phyloP scores from a whole-genome alignment of 23 tunicate species.

The Pegea sp. region DNA sequence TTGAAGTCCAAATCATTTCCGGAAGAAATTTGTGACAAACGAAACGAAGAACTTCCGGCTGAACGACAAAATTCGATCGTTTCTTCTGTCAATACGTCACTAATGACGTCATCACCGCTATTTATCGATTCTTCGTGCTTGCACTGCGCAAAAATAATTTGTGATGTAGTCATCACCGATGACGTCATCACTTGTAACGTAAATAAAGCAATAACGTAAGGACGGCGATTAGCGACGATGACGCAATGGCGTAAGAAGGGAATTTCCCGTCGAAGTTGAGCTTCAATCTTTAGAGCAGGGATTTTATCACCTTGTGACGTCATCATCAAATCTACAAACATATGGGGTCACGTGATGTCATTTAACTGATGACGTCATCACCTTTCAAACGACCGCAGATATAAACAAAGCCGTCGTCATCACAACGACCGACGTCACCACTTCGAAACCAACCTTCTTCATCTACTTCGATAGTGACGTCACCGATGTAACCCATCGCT shows the following conservation, averaged over 20 bases:
- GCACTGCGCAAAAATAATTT: too few relatives aligned
- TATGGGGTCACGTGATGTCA: not conserved
- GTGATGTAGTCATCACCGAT: too few relatives aligned
- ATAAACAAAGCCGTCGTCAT: slow-evolving; percentile 12
- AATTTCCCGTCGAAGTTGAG: slow-evolving; percentile 4
- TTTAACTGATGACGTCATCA: not conserved
- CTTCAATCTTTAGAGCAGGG: slow-evolving; percentile 17
- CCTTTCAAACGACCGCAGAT: slow-evolving; percentile 30
- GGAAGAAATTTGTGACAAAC: not conserved
- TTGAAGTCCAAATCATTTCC: not conserved
- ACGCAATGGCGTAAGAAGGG: slow-evolving; percentile 18
- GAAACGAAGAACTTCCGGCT: not conserved
- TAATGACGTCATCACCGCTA: too few relatives aligned
- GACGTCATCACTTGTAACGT: slow-evolving; percentile 8
- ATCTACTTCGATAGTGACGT: slow-evolving; percentile 6
- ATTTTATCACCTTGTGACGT: slow-evolving; percentile 34
- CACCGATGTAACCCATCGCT: slow-evolving; percentile 32
- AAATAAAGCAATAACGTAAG: slow-evolving; percentile 6
- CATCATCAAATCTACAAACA: slow-evolving; percentile 20
- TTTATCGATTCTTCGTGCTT: too few relatives aligned
- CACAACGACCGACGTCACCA: slow-evolving; percentile 15
- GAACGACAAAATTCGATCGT: too few relatives aligned
- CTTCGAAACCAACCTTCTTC: slow-evolving; percentile 23
- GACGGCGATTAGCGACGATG: slow-evolving; percentile 8
- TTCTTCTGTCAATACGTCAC: too few relatives aligned